Conservation (phyloP, 2,113 vertebrate species). For the Macaca fascicularis region DNA sequence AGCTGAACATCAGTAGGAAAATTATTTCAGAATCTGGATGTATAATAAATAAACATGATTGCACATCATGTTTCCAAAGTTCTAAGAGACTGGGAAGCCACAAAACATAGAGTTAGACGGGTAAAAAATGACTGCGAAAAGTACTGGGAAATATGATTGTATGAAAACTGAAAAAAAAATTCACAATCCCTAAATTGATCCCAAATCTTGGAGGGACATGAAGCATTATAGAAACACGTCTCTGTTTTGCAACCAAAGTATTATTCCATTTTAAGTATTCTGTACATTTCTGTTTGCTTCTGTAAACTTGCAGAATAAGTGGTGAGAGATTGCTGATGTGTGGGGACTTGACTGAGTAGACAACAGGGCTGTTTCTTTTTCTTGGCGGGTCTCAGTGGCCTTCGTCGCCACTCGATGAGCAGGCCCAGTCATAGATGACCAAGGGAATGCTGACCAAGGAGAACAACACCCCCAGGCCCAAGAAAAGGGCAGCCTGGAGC, state of each 20-base stretch:
- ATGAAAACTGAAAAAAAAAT: conserved; percentile 32
- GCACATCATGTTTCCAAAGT: conserved; percentile 63
- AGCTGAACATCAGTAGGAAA: conserved; percentile 56
- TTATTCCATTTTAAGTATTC: conserved; percentile 58
- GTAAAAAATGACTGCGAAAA: conserved; percentile 52
- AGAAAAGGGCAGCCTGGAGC: conserved; percentile 85
- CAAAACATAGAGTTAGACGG: conserved; percentile 39
- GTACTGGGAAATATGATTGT: not conserved
- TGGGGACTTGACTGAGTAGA: conserved; percentile 74
- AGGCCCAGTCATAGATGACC: conserved; percentile 89
- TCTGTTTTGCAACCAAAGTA: conserved; percentile 69
- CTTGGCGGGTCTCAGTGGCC: conserved; percentile 72
- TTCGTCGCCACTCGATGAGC: conserved; percentile 64
- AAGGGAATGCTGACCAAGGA: conserved; percentile 88
- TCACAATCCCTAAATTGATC: conserved; percentile 66
- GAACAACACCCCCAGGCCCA: conserved; percentile 85
- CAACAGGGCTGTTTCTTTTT: conserved; percentile 56
- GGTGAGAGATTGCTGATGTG: conserved; percentile 75
- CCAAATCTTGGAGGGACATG: conserved; percentile 51
- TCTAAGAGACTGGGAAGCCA: conserved; percentile 51
- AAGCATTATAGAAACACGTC: conserved; percentile 59
- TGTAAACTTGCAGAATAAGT: conserved; percentile 80
- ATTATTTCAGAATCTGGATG: conserved; percentile 61
- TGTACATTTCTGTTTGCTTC: conserved; percentile 77
- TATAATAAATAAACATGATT: conserved; percentile 47